Conservation (phyloP, 1,140 invertebrate genomes). For the Heliconius hewitsoni region DNA sequence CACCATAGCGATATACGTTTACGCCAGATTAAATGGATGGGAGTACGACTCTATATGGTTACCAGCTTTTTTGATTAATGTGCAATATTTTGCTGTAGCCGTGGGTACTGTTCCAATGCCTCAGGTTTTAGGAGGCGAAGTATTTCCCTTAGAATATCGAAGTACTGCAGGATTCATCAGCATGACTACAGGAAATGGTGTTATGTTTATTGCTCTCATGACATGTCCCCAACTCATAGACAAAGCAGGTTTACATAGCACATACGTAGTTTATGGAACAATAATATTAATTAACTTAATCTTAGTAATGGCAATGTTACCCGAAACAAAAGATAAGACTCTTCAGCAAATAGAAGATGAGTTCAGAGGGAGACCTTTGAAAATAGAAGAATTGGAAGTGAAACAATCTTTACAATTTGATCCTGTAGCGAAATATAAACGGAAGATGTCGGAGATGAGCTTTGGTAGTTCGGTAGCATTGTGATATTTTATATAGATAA, state of each 20-base stretch:
- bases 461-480: slow-evolving; percentile 30
- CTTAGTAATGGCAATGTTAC: slow-evolving; percentile 52
- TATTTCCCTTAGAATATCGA: slow-evolving; percentile 59
- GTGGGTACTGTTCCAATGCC: slow-evolving; percentile 63
- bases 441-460: slow-evolving; percentile 50
- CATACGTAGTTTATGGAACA: slow-evolving; percentile 50
- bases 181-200: slow-evolving; percentile 19
- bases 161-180: slow-evolving; percentile 57
- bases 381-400: slow-evolving; percentile 46
- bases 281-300: slow-evolving; percentile 50
- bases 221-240: slow-evolving; percentile 49
- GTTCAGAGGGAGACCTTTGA: slow-evolving; percentile 51
- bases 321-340: slow-evolving; percentile 64
- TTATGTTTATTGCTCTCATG: slow-evolving; percentile 49
- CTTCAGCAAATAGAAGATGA: slow-evolving; percentile 68
- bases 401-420: slow-evolving; percentile 46
- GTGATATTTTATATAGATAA: neutral
- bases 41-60: slow-evolving; percentile 54
- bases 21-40: slow-evolving; percentile 37
- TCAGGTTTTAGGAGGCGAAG: slow-evolving; percentile 60
- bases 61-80: slow-evolving; percentile 55
- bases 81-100: slow-evolving; percentile 57
- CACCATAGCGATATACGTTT: slow-evolving; percentile 54
- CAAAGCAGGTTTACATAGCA: slow-evolving; percentile 49
- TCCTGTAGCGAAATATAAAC: slow-evolving; percentile 44